These are phyloP conservation scores for Chrysopilus asiliformis DNA, from an alignment of 2,888 invertebrate species.

Conservation along the genomic window DNA sequence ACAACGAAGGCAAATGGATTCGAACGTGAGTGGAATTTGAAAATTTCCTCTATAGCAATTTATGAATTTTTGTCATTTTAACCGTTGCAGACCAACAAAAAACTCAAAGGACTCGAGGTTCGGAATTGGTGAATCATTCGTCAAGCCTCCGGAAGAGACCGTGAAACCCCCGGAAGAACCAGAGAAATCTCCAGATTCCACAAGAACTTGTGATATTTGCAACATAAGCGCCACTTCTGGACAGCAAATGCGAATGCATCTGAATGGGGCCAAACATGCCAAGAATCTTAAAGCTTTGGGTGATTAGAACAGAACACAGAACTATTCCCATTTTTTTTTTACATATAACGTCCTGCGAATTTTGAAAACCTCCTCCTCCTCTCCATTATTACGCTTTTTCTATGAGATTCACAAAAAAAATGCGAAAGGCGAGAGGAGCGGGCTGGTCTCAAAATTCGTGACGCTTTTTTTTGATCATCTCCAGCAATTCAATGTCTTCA, in stretches of 20 bases:
- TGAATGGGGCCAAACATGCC: conserved; percentile 30
- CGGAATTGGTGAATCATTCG: conserved; percentile 23
- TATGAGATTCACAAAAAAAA: too few relatives aligned
- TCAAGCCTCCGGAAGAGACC: conserved; percentile 2
- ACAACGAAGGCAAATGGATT: conserved; percentile 36
- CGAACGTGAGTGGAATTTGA: conserved; percentile 4
- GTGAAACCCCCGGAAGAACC: not conserved
- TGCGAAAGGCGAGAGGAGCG: too few relatives aligned
- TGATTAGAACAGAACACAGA: not conserved
- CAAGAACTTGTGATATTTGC: conserved; percentile 25
- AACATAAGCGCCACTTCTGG: conserved; percentile 41
- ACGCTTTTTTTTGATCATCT: too few relatives aligned
- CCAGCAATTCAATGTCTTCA: conserved; percentile 11
- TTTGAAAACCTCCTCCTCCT: too few relatives aligned
- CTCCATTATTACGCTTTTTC: too few relatives aligned
- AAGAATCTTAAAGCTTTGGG: conserved; percentile 24
- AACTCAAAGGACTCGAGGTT: conserved; percentile 14
- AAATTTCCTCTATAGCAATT: not conserved
- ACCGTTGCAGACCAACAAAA: conserved; percentile 4
- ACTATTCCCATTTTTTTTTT: too few relatives aligned
- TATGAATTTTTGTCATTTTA: conserved; percentile 1
- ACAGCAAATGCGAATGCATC: conserved; percentile 46
- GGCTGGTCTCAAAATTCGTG: too few relatives aligned
- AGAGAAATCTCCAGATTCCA: too few relatives aligned
- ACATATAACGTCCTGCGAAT: too few relatives aligned